These are phyloP conservation scores for Hirtodrosophila duncani DNA, from an alignment of 2,888 invertebrate species.

Conservation along the genomic window DNA sequence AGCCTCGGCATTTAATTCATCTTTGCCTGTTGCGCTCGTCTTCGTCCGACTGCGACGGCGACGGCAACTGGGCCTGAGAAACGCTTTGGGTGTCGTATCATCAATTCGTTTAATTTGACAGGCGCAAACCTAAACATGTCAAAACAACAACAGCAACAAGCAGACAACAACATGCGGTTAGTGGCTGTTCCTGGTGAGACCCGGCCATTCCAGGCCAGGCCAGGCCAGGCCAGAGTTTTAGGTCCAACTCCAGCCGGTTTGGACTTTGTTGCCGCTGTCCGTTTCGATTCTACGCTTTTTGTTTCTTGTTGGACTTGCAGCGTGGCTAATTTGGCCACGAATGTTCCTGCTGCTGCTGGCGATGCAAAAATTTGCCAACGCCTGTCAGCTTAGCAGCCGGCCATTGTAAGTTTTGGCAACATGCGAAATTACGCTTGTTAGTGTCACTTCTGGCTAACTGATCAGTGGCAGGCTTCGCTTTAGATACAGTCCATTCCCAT, in stretches of 20 bases:
- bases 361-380: conserved; percentile 69
- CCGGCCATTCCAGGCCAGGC: conserved; percentile 29
- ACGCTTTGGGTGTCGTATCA: conserved; percentile 79
- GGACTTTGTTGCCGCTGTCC: conserved; percentile 30
- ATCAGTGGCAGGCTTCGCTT: neutral
- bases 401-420: conserved; percentile 60
- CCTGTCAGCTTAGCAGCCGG: conserved; percentile 70
- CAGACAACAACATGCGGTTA: conserved; percentile 66
- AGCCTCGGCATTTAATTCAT: conserved; percentile 69
- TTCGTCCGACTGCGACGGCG: no score
- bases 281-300: conserved; percentile 16
- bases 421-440: conserved; percentile 76
- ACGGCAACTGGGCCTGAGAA: conserved; percentile 78
- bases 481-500: conserved; percentile 1
- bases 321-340: conserved; percentile 64
- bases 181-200: conserved; percentile 37
- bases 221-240: conserved; percentile 20
- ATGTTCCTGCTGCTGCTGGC: conserved; percentile 18
- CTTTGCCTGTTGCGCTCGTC: conserved; percentile 47
- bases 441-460: conserved; percentile 74
- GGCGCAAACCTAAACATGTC: conserved; percentile 79
- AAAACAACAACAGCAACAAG: conserved; percentile 73
- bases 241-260: conserved; percentile 33
- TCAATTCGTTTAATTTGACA: conserved; percentile 80
- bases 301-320: conserved; percentile 37